phyloP scores from a whole-genome alignment of 1,140 invertebrate genomes.

The Galendromus occidentalis region DNA sequence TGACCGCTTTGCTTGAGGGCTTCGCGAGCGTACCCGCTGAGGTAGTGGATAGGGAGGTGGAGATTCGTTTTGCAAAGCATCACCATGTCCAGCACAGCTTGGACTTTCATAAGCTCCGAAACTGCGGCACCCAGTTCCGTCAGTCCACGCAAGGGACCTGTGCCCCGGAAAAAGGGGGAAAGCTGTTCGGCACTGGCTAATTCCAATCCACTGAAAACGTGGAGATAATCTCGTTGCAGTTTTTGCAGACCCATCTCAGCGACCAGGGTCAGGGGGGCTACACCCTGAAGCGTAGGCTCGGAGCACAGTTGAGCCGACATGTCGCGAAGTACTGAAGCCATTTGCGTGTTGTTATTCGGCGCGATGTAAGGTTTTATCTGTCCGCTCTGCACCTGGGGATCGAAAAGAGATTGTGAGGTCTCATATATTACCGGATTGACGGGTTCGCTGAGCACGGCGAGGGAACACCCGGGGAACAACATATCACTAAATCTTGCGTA shows the following conservation, averaged over 20 bases:
- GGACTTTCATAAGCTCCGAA: neutral
- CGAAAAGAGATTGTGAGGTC: too few species aligned
- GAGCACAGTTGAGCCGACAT: constrained; percentile 5
- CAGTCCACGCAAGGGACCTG: neutral
- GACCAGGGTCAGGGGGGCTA: neutral
- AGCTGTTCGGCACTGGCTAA: neutral
- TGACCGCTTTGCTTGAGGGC: constrained; percentile 1
- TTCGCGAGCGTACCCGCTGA: constrained; percentile 9
- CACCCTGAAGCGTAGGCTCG: neutral
- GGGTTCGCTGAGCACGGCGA: too few species aligned
- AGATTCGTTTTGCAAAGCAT: constrained; percentile 7
- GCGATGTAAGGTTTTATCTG: constrained; percentile 2
- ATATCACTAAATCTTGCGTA: too few species aligned
- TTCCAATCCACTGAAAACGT: constrained; percentile 2
- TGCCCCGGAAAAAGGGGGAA: neutral
- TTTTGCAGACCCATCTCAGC: constrained; percentile 4
- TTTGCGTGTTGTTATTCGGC: constrained; percentile 6
- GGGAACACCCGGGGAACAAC: too few species aligned
- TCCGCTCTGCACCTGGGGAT: neutral
- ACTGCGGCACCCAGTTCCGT: neutral
- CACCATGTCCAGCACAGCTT: constrained; percentile 3
- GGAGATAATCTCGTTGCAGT: constrained; percentile 6
- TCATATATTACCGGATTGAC: too few species aligned
- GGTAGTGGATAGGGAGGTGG: constrained; percentile 4
- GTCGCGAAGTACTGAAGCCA: neutral